Conservation (phyloP, 2,113 vertebrate species). For the Pycnonotus jocosus region DNA sequence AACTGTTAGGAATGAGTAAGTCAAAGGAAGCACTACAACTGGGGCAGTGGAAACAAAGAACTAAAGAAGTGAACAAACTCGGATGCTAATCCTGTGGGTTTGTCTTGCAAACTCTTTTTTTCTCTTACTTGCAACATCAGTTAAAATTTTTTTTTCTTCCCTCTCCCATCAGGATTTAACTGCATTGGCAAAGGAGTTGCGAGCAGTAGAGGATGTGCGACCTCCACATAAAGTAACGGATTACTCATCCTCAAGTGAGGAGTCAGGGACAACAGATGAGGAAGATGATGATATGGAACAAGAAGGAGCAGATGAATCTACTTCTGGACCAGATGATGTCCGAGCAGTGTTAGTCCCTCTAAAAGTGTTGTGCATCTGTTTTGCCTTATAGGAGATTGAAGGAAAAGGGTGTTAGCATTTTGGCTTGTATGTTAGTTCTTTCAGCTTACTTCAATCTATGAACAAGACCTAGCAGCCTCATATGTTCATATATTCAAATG, state of each 20-base stretch:
- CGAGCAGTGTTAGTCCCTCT: slow-evolving; percentile 83
- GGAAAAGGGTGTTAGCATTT: neutral
- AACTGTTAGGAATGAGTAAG: neutral
- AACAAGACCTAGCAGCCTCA: neutral
- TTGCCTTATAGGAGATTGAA: neutral
- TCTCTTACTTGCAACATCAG: neutral
- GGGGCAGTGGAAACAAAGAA: neutral
- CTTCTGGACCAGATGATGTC: slow-evolving; percentile 91
- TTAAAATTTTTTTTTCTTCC: neutral
- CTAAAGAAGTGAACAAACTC: neutral
- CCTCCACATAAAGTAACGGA: slow-evolving; percentile 95
- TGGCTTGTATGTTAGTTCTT: neutral
- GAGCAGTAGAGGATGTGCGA: slow-evolving; percentile 91
- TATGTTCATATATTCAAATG: neutral
- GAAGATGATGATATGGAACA: slow-evolving; percentile 97
- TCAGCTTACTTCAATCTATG: neutral
- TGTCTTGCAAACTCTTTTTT: neutral
- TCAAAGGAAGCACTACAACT: neutral
- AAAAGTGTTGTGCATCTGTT: neutral
- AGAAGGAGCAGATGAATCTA: slow-evolving; percentile 90
- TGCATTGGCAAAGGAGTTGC: slow-evolving; percentile 92
- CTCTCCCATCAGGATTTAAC: slow-evolving; percentile 83
- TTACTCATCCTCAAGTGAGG: slow-evolving; percentile 97
- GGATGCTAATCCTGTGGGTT: accelerated
- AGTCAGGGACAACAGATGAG: slow-evolving; percentile 94